Conservation (phyloP, 2,797 vertebrate genomes). For the Toxotes lorentzi region DNA sequence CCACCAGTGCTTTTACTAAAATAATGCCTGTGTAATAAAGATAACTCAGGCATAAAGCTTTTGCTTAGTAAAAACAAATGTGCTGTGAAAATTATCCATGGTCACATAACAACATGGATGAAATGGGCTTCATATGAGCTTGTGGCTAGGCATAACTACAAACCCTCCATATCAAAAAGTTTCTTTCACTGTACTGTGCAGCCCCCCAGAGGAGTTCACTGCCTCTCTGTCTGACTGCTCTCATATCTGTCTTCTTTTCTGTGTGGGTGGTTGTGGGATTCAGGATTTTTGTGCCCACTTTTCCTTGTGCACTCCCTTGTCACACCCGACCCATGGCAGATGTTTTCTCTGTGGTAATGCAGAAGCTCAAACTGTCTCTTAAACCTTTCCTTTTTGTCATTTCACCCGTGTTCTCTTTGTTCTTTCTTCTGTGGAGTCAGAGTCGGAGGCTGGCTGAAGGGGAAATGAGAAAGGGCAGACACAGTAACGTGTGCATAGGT, state of each 20-base stretch:
- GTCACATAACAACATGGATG: not conserved
- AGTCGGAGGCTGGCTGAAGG: constrained; percentile 11
- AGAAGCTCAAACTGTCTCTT: constrained; percentile 41
- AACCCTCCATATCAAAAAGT: constrained; percentile 10
- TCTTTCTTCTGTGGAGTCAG: constrained; percentile 6
- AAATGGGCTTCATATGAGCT: constrained; percentile 12
- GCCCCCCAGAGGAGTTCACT: constrained; percentile 26
- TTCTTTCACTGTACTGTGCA: constrained; percentile 13
- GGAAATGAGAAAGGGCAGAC: constrained; percentile 13
- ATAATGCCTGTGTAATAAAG: not conserved
- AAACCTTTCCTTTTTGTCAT: constrained; percentile 27
- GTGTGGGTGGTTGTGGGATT: constrained; percentile 34
- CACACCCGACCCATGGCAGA: constrained; percentile 42
- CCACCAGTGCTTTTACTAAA: constrained; percentile 1
- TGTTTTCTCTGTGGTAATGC: constrained; percentile 62
- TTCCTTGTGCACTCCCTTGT: constrained; percentile 19
- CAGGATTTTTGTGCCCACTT: constrained; percentile 41
- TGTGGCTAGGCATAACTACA: constrained; percentile 6
- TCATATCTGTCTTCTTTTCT: constrained; percentile 34
- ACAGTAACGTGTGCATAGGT: constrained; percentile 2
- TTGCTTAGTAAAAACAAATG: not conserved
- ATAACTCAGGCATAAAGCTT: constrained; percentile 5
- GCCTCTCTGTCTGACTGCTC: constrained; percentile 37
- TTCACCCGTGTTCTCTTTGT: constrained; percentile 22
- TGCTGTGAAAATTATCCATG: not conserved